phyloP scores from a whole-genome alignment of 1,140 invertebrate species.

The Drosophila quadrilineata region DNA sequence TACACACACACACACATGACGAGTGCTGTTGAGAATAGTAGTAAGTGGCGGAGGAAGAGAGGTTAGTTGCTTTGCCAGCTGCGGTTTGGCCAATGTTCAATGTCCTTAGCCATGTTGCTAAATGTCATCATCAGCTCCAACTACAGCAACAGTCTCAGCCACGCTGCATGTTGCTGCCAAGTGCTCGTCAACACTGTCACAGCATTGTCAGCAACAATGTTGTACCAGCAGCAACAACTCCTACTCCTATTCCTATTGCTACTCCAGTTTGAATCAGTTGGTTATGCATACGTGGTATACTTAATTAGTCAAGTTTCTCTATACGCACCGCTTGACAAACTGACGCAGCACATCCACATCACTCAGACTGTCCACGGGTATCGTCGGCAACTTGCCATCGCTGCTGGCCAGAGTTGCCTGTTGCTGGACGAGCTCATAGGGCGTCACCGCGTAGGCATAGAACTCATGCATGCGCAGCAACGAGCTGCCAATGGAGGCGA shows the following conservation, averaged over 20 bases:
- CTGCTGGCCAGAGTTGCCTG: slow-evolving; percentile 53
- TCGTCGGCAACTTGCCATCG: slow-evolving; percentile 83
- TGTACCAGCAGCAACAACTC: no score
- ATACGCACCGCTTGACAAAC: slow-evolving; percentile 82
- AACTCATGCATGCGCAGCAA: slow-evolving; percentile 81
- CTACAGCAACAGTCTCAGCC: not conserved
- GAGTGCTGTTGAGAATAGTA: not conserved
- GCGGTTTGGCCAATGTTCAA: slow-evolving; percentile 50
- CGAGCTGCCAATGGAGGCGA: slow-evolving; percentile 61
- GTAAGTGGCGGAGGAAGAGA: slow-evolving; percentile 14
- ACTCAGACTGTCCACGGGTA: slow-evolving; percentile 85
- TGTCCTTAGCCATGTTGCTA: slow-evolving; percentile 47
- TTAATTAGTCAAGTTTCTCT: slow-evolving; percentile 38
- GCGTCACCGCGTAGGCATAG: slow-evolving; percentile 84
- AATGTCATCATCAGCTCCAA: slow-evolving; percentile 4
- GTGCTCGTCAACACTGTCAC: slow-evolving; percentile 63
- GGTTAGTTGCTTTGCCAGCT: slow-evolving; percentile 60
- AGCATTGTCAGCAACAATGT: slow-evolving; percentile 63
- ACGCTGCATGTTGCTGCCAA: slow-evolving; percentile 57
- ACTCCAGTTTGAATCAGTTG: no score
- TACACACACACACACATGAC: slow-evolving; percentile 6
- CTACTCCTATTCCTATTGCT: no score
- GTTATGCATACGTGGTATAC: no score
- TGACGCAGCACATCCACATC: slow-evolving; percentile 86
- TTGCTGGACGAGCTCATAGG: slow-evolving; percentile 84